Evolutionary conservation across 2,888 invertebrate genomes (phyloP).

Genomic region (Eristalis tenax): DNA sequence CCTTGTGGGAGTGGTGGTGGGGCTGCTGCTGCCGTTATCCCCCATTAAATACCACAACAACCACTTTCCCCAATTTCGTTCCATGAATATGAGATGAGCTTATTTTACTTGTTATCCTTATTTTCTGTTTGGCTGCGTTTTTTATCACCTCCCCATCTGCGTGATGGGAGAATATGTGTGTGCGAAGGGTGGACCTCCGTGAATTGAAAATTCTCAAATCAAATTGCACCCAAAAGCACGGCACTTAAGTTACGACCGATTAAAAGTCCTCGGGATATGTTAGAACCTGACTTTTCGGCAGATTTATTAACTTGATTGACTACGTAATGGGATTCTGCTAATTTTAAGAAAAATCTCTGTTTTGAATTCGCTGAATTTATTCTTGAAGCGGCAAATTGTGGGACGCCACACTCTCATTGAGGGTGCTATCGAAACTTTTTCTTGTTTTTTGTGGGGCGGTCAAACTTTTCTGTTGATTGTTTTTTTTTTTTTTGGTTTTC

Average conservation of each 20-base stretch:
- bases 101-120: conserved; percentile 69
- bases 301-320: conserved; percentile 58
- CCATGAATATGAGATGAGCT: conserved; percentile 75
- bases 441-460: not conserved
- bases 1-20: conserved; percentile 41
- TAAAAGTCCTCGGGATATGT: conserved; percentile 47
- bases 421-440: conserved; percentile 13
- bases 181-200: conserved; percentile 10
- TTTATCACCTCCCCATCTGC: conserved; percentile 32
- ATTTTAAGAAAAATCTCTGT: conserved; percentile 26
- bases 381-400: not conserved
- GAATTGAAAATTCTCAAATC: conserved; percentile 39
- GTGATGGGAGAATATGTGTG: conserved; percentile 57
- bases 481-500: no score
- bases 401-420: no score
- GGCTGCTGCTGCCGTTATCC: conserved; percentile 32
- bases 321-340: conserved; percentile 42
- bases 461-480: conserved; percentile 21
- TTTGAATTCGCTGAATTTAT: conserved; percentile 10
- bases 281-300: not conserved
- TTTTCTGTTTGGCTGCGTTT: conserved; percentile 62
- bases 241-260: conserved; percentile 24
- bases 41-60: conserved; percentile 61
- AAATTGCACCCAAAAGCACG: conserved; percentile 14
- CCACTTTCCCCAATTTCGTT: conserved; percentile 73